These are phyloP conservation scores for Serranus cabrilla DNA, from an alignment of 2,797 vertebrate genomes.

Conservation along the genomic window DNA sequence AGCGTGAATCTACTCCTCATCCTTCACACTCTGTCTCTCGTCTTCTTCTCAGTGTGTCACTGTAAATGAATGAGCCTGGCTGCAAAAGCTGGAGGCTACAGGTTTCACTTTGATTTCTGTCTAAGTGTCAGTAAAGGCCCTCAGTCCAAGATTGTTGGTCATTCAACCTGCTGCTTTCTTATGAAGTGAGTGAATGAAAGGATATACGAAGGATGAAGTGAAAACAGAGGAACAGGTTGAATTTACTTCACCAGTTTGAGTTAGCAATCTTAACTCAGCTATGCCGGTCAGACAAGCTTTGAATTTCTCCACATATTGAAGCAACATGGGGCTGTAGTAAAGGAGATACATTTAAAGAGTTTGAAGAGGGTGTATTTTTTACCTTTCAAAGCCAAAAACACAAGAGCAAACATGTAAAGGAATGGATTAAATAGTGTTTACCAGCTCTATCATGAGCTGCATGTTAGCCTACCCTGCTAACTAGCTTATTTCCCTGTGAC, in stretches of 20 bases:
- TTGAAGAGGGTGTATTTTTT: not conserved
- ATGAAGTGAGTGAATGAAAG: not conserved
- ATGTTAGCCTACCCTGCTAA: not conserved
- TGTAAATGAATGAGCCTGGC: constrained; percentile 47
- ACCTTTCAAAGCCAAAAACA: constrained; percentile 14
- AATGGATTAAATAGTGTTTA: not conserved
- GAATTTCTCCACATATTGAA: not conserved
- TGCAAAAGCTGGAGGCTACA: constrained; percentile 29
- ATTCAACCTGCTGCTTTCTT: constrained; percentile 25
- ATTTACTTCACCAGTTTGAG: constrained; percentile 29
- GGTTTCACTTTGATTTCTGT: constrained; percentile 28
- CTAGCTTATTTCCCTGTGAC: not conserved
- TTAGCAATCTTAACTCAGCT: constrained; percentile 17
- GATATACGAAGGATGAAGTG: not conserved
- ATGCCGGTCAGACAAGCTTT: constrained; percentile 5
- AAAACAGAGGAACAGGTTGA: constrained; percentile 14
- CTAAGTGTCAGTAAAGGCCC: constrained; percentile 7
- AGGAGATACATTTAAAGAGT: constrained; percentile 8
- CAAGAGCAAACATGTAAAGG: not conserved
- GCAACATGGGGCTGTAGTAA: not conserved
- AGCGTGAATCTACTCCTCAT: constrained; percentile 33
- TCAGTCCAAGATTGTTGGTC: constrained; percentile 11
- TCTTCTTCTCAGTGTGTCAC: constrained; percentile 18
- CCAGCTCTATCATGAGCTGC: not conserved
- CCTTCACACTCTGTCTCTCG: constrained; percentile 9